These are phyloP conservation scores for rat (Rattus norvegicus) DNA, from an alignment of 2,113 vertebrate species.

Conservation along the genomic window GRCr8 NC_086022.1:172327501-172328000, in stretches of 20 bases:
- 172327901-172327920: background rate
- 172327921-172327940: background rate
- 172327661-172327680: background rate
- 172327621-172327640: background rate
- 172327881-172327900: constrained; percentile 50
- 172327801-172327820: constrained; percentile 54
- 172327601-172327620: background rate
- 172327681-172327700: background rate
- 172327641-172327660: background rate
- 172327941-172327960: background rate
- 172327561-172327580: background rate
- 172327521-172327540: too few species aligned
- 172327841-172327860: constrained; percentile 47
- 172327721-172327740: background rate
- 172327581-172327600: background rate
- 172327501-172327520: background rate
- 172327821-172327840: constrained; percentile 45
- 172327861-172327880: constrained; percentile 4
- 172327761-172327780: background rate
- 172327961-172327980: background rate
- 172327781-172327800: background rate
- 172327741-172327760: background rate
- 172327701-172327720: background rate
- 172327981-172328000: background rate
- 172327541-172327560: background rate